phyloP scores from a whole-genome alignment of 2,888 invertebrate genomes.

The Zeuzera pyrina region DNA sequence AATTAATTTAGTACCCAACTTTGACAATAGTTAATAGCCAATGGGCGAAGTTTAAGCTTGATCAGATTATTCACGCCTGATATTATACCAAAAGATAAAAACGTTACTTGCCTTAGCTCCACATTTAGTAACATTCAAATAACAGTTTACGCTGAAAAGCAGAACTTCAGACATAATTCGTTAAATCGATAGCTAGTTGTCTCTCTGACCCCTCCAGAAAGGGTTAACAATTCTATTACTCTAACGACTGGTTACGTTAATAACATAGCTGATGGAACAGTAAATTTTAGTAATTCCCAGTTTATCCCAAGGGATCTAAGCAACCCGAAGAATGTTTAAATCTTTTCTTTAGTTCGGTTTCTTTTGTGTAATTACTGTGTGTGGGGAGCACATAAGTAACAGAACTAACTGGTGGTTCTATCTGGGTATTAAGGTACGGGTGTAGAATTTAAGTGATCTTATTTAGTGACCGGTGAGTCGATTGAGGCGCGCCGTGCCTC shows the following conservation, averaged over 20 bases:
- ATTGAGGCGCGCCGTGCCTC: conserved; percentile 42
- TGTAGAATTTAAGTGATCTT: conserved; percentile 66
- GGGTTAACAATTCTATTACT: too few relatives aligned
- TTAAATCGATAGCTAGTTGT: too few relatives aligned
- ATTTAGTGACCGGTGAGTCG: conserved; percentile 52
- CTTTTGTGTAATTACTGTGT: conserved; percentile 63
- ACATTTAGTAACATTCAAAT: too few relatives aligned
- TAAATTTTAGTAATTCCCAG: too few relatives aligned
- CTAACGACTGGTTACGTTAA: too few relatives aligned
- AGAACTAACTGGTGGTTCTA: conserved; percentile 48
- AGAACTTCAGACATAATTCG: too few relatives aligned
- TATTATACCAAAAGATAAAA: conserved; percentile 19
- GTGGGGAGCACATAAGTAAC: conserved; percentile 20
- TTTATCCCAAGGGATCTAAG: not conserved
- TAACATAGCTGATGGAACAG: too few relatives aligned
- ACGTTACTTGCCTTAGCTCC: conserved; percentile 1
- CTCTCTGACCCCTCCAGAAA: too few relatives aligned
- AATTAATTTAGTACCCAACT: conserved; percentile 45
- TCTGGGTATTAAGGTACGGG: conserved; percentile 54
- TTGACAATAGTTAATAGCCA: conserved; percentile 41
- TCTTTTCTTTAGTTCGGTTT: conserved; percentile 43
- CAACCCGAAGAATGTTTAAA: conserved; percentile 17
- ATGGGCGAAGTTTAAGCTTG: conserved; percentile 39
- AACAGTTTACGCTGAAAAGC: too few relatives aligned
- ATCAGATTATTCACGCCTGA: conserved; percentile 42